Evolutionary conservation across 2,888 invertebrate species (phyloP).

Genomic region (Cheilosia vulpina): DNA sequence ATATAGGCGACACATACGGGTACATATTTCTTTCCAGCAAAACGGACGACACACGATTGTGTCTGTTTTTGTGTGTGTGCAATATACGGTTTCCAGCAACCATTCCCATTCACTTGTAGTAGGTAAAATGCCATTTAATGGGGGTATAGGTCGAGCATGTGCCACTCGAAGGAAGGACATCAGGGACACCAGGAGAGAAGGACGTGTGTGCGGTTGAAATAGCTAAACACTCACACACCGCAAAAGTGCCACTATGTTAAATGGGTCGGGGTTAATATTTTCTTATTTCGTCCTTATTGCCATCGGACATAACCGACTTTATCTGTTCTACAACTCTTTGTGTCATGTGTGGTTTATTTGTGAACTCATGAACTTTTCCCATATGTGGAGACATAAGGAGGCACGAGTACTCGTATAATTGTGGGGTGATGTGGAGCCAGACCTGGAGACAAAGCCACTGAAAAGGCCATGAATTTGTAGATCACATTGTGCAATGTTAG

Average conservation of each 20-base stretch:
- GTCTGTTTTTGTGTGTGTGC: constrained; percentile 10
- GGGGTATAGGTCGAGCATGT: constrained; percentile 23
- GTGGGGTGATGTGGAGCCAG: neutral
- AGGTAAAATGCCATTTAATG: constrained; percentile 54
- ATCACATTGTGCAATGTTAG: constrained; percentile 56
- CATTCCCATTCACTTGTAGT: constrained; percentile 61
- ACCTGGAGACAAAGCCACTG: neutral
- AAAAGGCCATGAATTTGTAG: constrained; percentile 33
- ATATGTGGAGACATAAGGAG: neutral
- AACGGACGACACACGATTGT: constrained; percentile 9
- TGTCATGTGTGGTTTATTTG: constrained; percentile 65
- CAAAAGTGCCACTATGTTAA: constrained; percentile 58
- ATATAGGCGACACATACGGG: constrained; percentile 5
- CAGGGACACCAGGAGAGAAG: constrained; percentile 33
- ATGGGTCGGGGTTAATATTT: constrained; percentile 70
- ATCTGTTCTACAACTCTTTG: constrained; percentile 69
- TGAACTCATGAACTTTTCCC: constrained; percentile 66
- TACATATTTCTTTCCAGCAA: constrained; percentile 25
- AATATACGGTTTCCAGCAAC: constrained; percentile 42
- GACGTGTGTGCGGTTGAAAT: constrained; percentile 59
- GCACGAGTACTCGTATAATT: too few species aligned
- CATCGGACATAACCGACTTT: constrained; percentile 67
- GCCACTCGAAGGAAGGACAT: constrained; percentile 23
- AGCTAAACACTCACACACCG: constrained; percentile 61
- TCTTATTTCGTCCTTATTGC: constrained; percentile 70